A percentile compares a stretch with the other conserved stretches of the same genome.
phyloP scores from a whole-genome alignment of 1,140 invertebrate species.

The Octopus bimaculoides region DNA sequence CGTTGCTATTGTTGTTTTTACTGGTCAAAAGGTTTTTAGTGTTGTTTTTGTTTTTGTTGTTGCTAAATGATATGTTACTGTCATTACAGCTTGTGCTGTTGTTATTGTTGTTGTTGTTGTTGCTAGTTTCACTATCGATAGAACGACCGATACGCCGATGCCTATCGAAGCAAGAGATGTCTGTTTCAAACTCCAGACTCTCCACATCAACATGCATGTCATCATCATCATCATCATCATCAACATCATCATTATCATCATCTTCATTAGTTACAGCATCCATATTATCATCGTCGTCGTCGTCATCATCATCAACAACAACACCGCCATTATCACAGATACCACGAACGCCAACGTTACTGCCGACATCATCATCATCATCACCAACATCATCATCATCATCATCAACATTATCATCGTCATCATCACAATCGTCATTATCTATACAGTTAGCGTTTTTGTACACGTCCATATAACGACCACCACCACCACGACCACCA shows the following conservation, averaged over 20 bases:
- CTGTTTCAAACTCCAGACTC: not conserved
- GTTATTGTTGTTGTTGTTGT: not conserved
- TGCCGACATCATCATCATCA: too few relatives aligned
- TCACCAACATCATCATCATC: too few relatives aligned
- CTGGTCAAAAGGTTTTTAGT: too few relatives aligned
- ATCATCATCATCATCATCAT: not conserved
- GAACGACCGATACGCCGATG: not conserved
- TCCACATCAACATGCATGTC: slow-evolving; percentile 1
- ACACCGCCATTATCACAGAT: too few relatives aligned
- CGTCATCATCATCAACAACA: too few relatives aligned
- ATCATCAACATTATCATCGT: not conserved
- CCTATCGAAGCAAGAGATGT: not conserved
- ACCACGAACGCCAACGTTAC: too few relatives aligned
- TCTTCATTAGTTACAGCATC: not conserved
- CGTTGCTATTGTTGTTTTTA: too few relatives aligned
- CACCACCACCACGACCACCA: too few relatives aligned
- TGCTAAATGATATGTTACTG: not conserved
- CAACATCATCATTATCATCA: not conserved
- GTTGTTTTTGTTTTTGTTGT: too few relatives aligned
- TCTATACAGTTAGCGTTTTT: too few relatives aligned
- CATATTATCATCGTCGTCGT: too few relatives aligned
- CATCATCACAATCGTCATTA: not conserved
- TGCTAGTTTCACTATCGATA: not conserved
- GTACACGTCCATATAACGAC: too few relatives aligned
- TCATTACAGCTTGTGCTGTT: not conserved